phyloP scores from a whole-genome alignment of 2,797 vertebrate genomes.

The Eidolon dupreanum region DNA sequence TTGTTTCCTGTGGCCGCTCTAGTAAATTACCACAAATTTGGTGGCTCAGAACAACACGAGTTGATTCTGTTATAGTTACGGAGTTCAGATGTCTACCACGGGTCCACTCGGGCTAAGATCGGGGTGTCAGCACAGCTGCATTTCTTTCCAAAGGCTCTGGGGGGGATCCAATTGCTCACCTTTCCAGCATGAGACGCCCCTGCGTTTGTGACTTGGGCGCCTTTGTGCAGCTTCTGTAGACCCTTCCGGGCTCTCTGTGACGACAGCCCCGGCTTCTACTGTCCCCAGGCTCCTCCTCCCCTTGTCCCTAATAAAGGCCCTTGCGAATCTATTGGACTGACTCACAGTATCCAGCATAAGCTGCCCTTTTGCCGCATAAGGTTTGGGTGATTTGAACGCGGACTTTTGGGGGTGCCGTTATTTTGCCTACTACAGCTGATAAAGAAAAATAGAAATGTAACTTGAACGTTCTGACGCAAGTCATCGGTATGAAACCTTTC shows the following conservation, averaged over 20 bases:
- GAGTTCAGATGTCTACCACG: not conserved
- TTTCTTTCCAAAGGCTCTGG: not conserved
- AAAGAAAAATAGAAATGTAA: too few species aligned
- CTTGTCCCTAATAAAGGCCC: not conserved
- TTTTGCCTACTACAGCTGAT: fast-evolving
- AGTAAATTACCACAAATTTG: fast-evolving
- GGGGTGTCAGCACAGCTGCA: fast-evolving
- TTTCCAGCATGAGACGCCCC: not conserved
- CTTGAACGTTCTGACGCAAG: not conserved
- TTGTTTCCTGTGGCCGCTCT: not conserved
- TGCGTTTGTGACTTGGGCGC: fast-evolving
- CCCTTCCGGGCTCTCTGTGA: too few species aligned
- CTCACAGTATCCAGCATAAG: not conserved
- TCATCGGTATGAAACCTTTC: not conserved
- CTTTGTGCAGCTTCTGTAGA: fast-evolving
- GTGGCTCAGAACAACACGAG: not conserved
- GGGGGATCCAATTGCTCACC: fast-evolving
- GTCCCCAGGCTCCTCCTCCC: fast-evolving
- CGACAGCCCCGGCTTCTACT: not conserved
- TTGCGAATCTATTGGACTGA: fast-evolving
- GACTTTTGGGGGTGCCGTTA: too few species aligned
- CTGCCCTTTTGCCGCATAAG: not conserved
- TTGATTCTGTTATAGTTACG: fast-evolving
- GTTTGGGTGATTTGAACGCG: not conserved
- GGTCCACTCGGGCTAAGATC: fast-evolving